Base-by-base conservation (phyloP, 2,797 vertebrate species). In the Taenioides sp. region DNA sequence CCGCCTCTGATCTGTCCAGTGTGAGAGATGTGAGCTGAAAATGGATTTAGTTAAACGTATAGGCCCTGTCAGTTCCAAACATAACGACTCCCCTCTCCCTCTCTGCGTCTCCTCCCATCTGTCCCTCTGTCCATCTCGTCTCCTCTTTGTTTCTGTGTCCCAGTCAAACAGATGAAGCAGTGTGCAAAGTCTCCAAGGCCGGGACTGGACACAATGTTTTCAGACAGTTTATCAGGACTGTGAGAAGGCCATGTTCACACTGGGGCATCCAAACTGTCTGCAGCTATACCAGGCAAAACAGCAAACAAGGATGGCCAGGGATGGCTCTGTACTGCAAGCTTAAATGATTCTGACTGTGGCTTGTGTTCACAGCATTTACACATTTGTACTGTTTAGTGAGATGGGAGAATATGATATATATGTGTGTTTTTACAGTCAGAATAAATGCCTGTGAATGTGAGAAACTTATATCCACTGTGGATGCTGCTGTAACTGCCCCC, bases 181-280 rank as follows among this genome's bases (percentile, higher is more conserved):
- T 69, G 50, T 62, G 49, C 11, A 0, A 67, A 54, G 69, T 67
- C 79, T 80, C 70, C 1, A 31, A 75, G 78, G 71, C 81, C 66
- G 23, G 65, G 70, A 84, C 70, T 67, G 76, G 78, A 69, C 61
- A 57, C 63, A 70, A 71, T 82, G 79, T 84, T 87, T 85, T 80
- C 65, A 73, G 71, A 84, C 74, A 74, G 84, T 88, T 88, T 83
- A 87, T 79, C 62, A 69, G 81, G 80, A 81, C 74, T 66, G 71
- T 65, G 69, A 76, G 70, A 72, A 67, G 72, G 55, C 61, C 7
- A 0, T 84, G 78, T 85, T 82, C 70, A 85, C 73, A 61, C 43
- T 49, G 73, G 82, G 79, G 80, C 77, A 78, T 80, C 69, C 78
- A 74, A 65, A 76, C 82, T 76, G 80, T 80, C 80, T 82, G 4